Evolutionary conservation across 2,113 vertebrate species (phyloP).

Genomic region (Loxodonta africana): DNA sequence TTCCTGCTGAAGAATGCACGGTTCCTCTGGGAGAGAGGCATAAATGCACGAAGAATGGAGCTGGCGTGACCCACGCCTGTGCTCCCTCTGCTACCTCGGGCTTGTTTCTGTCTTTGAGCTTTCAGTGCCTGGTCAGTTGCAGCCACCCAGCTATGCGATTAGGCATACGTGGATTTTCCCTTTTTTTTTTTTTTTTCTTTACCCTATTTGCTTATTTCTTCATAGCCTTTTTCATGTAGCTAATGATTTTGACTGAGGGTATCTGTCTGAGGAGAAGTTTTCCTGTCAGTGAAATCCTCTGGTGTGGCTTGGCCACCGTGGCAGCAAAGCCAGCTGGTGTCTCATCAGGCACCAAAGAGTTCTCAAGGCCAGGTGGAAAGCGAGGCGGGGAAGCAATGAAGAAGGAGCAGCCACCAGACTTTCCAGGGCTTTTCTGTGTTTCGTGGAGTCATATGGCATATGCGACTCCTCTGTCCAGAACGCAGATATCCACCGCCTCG

Average conservation of each 20-base stretch:
- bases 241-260: not conserved
- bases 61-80: too few relatives aligned
- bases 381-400: accelerated
- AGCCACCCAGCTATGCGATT: accelerated
- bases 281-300: accelerated
- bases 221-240: accelerated
- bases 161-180: accelerated
- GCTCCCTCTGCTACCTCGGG: too few relatives aligned
- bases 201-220: accelerated
- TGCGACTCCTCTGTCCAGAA: accelerated
- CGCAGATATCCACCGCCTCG: accelerated
- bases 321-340: accelerated
- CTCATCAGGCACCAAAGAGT: accelerated
- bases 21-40: too few relatives aligned
- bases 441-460: accelerated
- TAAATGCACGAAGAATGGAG: too few relatives aligned
- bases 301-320: accelerated
- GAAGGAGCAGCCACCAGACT: accelerated
- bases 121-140: accelerated
- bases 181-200: too few relatives aligned
- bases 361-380: accelerated
- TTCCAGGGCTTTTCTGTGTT: accelerated
- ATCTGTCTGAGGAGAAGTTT: not conserved
- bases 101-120: too few relatives aligned
- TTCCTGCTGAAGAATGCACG: too few relatives aligned